Evolutionary conservation across 2,888 invertebrate genomes (phyloP).

Genomic region (Uloborus plumipes): DNA sequence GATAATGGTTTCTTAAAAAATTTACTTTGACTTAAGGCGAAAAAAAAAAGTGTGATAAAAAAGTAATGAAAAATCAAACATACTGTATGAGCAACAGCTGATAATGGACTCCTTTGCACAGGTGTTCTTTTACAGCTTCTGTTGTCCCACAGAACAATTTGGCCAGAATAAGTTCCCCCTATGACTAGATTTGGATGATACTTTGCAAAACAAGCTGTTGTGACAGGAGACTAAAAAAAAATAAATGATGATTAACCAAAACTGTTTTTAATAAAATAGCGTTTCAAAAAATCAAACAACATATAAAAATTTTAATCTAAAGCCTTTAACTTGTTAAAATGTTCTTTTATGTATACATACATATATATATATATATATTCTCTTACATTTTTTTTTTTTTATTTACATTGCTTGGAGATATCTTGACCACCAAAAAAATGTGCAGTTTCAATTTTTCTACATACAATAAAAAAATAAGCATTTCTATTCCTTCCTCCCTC

Average conservation of each 20-base stretch:
- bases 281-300: neutral
- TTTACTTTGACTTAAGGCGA: too few relatives aligned
- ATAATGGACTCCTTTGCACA: slow-evolving; percentile 95
- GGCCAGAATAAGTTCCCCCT: slow-evolving; percentile 98
- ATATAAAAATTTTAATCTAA: neutral
- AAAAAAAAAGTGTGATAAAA: too few relatives aligned
- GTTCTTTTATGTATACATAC: neutral
- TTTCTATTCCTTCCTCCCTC: too few relatives aligned
- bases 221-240: slow-evolving; percentile 82
- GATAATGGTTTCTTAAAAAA: too few relatives aligned
- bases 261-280: too few relatives aligned
- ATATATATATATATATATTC: neutral
- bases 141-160: slow-evolving; percentile 99
- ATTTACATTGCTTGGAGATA: too few relatives aligned
- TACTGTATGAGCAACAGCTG: slow-evolving; percentile 93
- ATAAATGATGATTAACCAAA: neutral
- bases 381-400: neutral
- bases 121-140: slow-evolving; percentile 97
- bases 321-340: neutral
- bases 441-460: too few relatives aligned
- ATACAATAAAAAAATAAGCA: too few relatives aligned
- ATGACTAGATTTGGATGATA: slow-evolving; percentile 98
- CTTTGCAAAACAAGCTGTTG: slow-evolving; percentile 82
- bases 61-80: neutral
- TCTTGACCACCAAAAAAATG: too few relatives aligned